phyloP scores from a whole-genome alignment of 2,797 vertebrate genomes.

The Peromyscus eremicus region DNA sequence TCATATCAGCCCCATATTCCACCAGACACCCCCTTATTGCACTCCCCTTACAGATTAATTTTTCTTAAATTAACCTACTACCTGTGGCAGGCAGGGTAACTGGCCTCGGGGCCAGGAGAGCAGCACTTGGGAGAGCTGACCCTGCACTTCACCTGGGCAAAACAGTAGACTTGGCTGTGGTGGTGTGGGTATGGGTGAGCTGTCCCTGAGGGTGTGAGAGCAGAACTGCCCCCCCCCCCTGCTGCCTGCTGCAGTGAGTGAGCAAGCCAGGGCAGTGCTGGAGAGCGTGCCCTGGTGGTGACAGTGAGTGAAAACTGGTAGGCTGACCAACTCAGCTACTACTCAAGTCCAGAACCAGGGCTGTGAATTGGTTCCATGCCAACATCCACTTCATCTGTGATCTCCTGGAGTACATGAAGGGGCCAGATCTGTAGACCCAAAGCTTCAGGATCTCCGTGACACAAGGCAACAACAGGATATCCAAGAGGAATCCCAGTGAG shows the following conservation, averaged over 20 bases:
- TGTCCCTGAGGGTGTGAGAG: background rate
- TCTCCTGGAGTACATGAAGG: background rate
- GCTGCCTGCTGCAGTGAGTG: background rate
- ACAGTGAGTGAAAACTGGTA: background rate
- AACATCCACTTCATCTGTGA: background rate
- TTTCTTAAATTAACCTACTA: background rate
- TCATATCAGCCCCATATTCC: too few species aligned
- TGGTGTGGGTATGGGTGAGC: background rate
- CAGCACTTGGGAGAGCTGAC: too few species aligned
- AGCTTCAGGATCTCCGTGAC: background rate
- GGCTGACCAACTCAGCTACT: background rate
- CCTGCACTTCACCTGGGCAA: background rate
- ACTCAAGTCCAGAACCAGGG: background rate
- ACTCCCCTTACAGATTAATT: background rate
- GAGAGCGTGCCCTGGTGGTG: background rate
- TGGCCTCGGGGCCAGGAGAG: background rate
- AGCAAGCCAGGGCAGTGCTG: background rate
- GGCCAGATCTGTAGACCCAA: background rate
- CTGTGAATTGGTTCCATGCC: background rate
- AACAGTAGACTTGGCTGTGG: background rate
- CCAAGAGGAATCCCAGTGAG: background rate
- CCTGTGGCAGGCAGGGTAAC: background rate
- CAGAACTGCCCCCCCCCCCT: background rate
- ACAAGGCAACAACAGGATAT: background rate
- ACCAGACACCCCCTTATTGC: background rate